These are phyloP conservation scores for Ptyas mucosa DNA, from an alignment of 2,113 vertebrate genomes.

Conservation along the genomic window DNA sequence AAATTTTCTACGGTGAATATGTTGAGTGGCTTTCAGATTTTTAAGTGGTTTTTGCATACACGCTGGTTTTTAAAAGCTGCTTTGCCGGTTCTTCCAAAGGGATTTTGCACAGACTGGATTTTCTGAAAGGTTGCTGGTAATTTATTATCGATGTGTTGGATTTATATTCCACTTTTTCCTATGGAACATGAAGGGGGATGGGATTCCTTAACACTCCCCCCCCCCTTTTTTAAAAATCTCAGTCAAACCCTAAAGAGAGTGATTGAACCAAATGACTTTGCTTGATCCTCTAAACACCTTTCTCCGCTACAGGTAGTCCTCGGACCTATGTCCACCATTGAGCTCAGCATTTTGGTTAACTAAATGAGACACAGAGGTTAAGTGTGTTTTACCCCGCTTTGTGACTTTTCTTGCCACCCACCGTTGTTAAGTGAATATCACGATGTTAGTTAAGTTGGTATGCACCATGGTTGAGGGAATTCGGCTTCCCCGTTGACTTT, in stretches of 20 bases:
- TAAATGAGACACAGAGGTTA: neutral
- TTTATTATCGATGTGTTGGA: neutral
- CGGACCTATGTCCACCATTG: neutral
- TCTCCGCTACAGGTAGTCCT: neutral
- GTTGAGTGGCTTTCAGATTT: neutral
- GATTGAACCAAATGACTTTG: neutral
- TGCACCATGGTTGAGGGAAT: neutral
- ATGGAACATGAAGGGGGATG: neutral
- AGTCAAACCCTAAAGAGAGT: neutral
- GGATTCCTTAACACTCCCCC: neutral
- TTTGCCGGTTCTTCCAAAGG: fast-evolving
- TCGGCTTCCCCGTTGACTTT: neutral
- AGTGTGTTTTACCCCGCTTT: neutral
- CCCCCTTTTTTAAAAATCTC: neutral
- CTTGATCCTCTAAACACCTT: neutral
- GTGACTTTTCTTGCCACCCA: neutral
- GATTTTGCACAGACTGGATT: neutral
- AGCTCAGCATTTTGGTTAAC: neutral
- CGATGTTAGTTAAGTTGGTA: too few species aligned
- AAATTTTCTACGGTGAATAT: too few species aligned
- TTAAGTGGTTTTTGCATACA: neutral
- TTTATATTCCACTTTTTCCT: neutral
- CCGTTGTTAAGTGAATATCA: neutral
- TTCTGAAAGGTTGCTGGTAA: neutral
- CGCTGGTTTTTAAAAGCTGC: neutral